phyloP scores from a whole-genome alignment of 1,140 invertebrate genomes.

The Drosophila mauritiana region DNA sequence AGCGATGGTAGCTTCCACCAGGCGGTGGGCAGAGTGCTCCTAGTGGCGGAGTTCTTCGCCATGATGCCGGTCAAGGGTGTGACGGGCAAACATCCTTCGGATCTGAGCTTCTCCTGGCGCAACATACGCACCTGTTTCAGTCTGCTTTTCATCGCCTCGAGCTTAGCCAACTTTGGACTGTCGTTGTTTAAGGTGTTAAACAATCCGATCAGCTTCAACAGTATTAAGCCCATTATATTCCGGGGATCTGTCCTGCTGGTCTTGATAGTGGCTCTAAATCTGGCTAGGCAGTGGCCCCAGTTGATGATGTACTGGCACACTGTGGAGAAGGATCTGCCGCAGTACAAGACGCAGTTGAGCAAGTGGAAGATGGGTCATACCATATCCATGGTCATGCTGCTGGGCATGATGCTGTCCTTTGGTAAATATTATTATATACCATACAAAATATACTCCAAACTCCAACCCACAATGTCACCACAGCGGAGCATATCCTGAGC shows the following conservation, averaged over 20 bases:
- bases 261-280: constrained; percentile 43
- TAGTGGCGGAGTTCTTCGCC: constrained; percentile 78
- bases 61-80: constrained; percentile 82
- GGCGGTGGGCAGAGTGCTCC: constrained; percentile 70
- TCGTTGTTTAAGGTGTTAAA: constrained; percentile 61
- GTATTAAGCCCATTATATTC: constrained; percentile 78
- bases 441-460: background rate
- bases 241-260: constrained; percentile 59
- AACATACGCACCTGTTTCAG: constrained; percentile 63
- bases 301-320: constrained; percentile 75
- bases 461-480: background rate
- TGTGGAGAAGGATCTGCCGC: constrained; percentile 70
- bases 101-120: constrained; percentile 73
- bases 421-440: constrained; percentile 45
- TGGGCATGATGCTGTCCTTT: constrained; percentile 75
- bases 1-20: constrained; percentile 78
- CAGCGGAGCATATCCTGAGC: constrained; percentile 75
- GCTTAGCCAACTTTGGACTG: constrained; percentile 42
- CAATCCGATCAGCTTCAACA: constrained; percentile 72
- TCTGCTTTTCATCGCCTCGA: constrained; percentile 54
- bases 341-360: constrained; percentile 62
- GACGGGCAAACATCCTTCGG: constrained; percentile 49
- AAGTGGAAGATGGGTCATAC: constrained; percentile 65
- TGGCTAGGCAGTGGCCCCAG: constrained; percentile 76
- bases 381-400: constrained; percentile 72